Evolutionary conservation across 2,113 vertebrate genomes (phyloP).

Genomic region (Actenoides lindsayi): DNA sequence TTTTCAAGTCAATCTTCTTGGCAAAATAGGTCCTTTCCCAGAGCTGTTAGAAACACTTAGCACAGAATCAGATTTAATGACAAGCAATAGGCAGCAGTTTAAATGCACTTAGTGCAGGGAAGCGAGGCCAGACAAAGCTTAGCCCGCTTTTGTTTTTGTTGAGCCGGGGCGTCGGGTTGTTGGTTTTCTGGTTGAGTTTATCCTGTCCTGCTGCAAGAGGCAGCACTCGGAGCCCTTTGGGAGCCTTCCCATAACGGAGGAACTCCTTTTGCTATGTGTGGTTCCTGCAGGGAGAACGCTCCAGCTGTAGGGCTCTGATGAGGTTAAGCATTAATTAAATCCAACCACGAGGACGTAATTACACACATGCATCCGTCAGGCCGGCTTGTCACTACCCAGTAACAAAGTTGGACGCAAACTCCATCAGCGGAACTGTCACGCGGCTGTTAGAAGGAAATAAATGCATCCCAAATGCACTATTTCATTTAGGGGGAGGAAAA

Average conservation of each 20-base stretch:
- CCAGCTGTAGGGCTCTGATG: conserved; percentile 72
- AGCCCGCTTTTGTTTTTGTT: neutral
- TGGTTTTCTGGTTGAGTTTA: neutral
- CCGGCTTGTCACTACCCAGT: conserved; percentile 68
- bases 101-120: neutral
- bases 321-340: conserved; percentile 80
- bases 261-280: conserved; percentile 41
- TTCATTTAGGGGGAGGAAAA: conserved; percentile 65
- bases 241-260: conserved; percentile 27
- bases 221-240: neutral
- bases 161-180: neutral
- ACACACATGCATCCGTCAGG: conserved; percentile 72
- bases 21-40: neutral
- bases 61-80: conserved; percentile 45
- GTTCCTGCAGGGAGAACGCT: conserved; percentile 45
- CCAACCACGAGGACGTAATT: conserved; percentile 74
- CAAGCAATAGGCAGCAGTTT: neutral
- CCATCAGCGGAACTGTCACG: conserved; percentile 74
- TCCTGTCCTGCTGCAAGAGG: neutral
- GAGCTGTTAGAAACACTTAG: conserved; percentile 29
- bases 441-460: conserved; percentile 77
- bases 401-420: conserved; percentile 75
- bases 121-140: neutral
- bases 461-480: conserved; percentile 81
- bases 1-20: neutral